Conservation (phyloP, 2,797 vertebrate species). For the Streptopelia turtur region DNA sequence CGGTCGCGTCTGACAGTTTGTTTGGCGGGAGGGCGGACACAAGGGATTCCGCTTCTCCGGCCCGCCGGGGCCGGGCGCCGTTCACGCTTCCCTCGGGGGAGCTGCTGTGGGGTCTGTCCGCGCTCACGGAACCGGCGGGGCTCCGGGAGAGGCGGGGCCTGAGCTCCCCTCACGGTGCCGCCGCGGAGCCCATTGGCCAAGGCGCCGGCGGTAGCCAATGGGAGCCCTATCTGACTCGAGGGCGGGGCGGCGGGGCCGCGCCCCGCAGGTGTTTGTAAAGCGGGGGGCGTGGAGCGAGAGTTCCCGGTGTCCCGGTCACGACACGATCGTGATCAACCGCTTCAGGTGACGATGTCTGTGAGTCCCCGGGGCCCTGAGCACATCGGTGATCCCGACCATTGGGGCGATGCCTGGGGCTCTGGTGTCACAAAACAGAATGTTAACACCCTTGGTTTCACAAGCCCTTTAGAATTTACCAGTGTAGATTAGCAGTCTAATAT, state of each 20-base stretch:
- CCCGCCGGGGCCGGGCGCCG: not conserved
- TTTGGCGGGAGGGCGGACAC: not conserved
- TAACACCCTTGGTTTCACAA: too few relatives aligned
- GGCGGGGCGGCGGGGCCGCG: not conserved
- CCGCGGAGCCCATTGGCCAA: not conserved
- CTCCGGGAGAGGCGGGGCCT: not conserved
- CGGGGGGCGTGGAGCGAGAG: not conserved
- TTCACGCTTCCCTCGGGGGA: not conserved
- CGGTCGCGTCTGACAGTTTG: too few relatives aligned
- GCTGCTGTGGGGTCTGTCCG: too few relatives aligned
- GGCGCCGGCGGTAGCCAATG: not conserved
- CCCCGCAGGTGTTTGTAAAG: not conserved
- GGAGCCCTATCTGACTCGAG: not conserved
- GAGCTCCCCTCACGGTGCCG: not conserved
- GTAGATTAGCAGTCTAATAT: too few relatives aligned
- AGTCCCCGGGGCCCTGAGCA: too few relatives aligned
- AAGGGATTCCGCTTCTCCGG: rapidly evolving
- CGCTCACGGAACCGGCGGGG: too few relatives aligned
- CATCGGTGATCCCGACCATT: too few relatives aligned
- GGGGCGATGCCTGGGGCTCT: too few relatives aligned
- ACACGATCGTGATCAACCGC: too few relatives aligned
- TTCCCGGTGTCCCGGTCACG: not conserved
- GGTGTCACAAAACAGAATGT: too few relatives aligned
- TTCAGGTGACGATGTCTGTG: too few relatives aligned
- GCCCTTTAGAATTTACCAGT: too few relatives aligned